Percentiles rank a stretch among this genome's conserved stretches.
These are phyloP conservation scores for Drymodes brunneopygia DNA, from an alignment of 2,113 vertebrate genomes.

Conservation along the genomic window DNA sequence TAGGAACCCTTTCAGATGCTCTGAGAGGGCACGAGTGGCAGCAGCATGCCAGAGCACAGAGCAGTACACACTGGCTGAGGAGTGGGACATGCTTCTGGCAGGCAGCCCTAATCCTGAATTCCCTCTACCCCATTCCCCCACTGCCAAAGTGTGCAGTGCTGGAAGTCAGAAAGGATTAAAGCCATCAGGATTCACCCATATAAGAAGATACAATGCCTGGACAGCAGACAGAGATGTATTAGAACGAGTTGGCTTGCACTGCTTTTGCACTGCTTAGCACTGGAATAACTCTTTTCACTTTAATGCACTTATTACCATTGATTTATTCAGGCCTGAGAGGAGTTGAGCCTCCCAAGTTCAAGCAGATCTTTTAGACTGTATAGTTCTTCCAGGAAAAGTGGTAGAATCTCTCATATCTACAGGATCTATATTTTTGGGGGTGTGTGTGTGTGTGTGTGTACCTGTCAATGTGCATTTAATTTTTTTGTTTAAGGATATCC, in stretches of 20 bases:
- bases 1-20: background rate
- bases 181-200: background rate
- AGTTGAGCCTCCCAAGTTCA: background rate
- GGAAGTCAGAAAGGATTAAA: background rate
- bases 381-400: background rate
- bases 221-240: background rate
- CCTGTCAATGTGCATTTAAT: background rate
- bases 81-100: background rate
- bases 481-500: background rate
- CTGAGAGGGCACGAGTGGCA: background rate
- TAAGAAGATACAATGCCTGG: background rate
- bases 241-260: background rate
- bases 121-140: background rate
- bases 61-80: background rate
- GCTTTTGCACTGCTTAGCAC: background rate
- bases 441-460: background rate
- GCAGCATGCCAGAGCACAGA: background rate
- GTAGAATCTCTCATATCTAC: background rate
- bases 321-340: conserved; percentile 6
- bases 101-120: background rate
- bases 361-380: background rate
- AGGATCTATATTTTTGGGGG: background rate
- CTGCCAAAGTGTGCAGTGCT: background rate
- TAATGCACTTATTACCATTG: conserved; percentile 11
- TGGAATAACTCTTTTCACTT: background rate